These are phyloP conservation scores for Hirtodrosophila confusa DNA, from an alignment of 2,888 invertebrate genomes.

Conservation along the genomic window DNA sequence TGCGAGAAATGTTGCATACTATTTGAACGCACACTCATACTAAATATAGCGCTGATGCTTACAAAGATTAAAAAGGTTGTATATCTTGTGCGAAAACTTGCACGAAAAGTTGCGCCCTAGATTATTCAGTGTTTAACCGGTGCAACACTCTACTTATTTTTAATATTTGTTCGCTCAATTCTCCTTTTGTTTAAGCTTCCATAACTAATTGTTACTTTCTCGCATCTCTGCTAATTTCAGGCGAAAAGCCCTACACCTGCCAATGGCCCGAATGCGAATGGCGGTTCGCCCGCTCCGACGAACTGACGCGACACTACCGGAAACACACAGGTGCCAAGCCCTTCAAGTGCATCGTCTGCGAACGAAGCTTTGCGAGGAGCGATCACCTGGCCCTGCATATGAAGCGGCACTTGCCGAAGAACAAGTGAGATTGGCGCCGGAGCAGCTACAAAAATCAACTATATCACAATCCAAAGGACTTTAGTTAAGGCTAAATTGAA, in stretches of 20 bases:
- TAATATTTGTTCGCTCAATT: too few relatives aligned
- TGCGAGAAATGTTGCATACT: too few relatives aligned
- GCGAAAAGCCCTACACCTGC: conserved; percentile 98
- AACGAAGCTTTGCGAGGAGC: conserved; percentile 96
- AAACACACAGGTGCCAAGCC: conserved; percentile 99
- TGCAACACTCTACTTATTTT: too few relatives aligned
- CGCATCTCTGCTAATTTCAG: conserved; percentile 85
- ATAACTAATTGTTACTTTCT: background rate
- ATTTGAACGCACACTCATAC: too few relatives aligned
- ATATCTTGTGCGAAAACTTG: too few relatives aligned
- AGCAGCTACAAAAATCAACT: conserved; percentile 58
- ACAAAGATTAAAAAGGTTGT: too few relatives aligned
- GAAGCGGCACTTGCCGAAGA: conserved; percentile 97
- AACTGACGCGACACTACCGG: conserved; percentile 97
- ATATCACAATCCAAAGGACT: conserved; percentile 83
- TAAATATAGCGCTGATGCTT: too few relatives aligned
- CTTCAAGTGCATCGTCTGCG: conserved; percentile 97
- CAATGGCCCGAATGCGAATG: conserved; percentile 99
- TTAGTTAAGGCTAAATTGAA: conserved; percentile 67
- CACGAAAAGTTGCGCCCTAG: too few relatives aligned
- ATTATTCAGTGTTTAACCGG: too few relatives aligned
- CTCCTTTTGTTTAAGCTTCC: background rate
- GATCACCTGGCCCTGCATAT: conserved; percentile 98
- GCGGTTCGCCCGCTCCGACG: conserved; percentile 98
- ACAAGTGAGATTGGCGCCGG: conserved; percentile 71